A percentile compares a stretch with the other conserved stretches of the same genome.
These are phyloP conservation scores for Andrena trimmerana DNA, from an alignment of 2,888 invertebrate genomes.

Conservation along the genomic window DNA sequence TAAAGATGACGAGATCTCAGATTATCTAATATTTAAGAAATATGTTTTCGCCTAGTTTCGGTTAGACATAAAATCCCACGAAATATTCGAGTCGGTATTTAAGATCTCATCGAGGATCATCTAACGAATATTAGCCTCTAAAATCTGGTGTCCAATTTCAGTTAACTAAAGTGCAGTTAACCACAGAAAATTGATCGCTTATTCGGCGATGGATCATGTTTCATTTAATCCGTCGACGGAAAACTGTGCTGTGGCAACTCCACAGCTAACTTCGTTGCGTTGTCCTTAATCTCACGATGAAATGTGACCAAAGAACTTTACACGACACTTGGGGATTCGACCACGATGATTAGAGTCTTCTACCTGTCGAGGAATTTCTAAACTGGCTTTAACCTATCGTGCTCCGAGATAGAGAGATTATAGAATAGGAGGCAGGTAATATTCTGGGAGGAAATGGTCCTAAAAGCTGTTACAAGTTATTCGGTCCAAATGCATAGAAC, in stretches of 20 bases:
- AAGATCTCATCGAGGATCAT: slow-evolving; percentile 7
- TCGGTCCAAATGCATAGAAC: slow-evolving; percentile 37
- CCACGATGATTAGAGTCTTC: slow-evolving; percentile 15
- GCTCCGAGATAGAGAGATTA: slow-evolving; percentile 53
- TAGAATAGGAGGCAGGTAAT: slow-evolving; percentile 28
- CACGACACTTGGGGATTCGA: not conserved
- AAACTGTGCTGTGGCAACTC: slow-evolving; percentile 6
- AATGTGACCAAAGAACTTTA: slow-evolving; percentile 6
- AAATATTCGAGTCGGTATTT: not conserved
- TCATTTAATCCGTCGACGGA: slow-evolving; percentile 40
- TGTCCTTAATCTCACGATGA: slow-evolving; percentile 35
- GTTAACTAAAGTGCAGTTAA: not conserved
- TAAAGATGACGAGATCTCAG: too few relatives aligned
- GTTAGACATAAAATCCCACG: not conserved
- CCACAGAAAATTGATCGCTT: slow-evolving; percentile 19
- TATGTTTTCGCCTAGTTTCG: not conserved
- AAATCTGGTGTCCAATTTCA: not conserved
- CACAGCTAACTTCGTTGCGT: slow-evolving; percentile 3
- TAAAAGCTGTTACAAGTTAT: slow-evolving; percentile 52
- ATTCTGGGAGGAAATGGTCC: slow-evolving; percentile 28
- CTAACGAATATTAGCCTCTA: not conserved
- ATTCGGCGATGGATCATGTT: slow-evolving; percentile 18
- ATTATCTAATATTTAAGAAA: too few relatives aligned
- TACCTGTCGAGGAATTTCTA: slow-evolving; percentile 35
- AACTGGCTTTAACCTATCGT: slow-evolving; percentile 10